Percentiles rank a stretch among this genome's conserved stretches.
These are phyloP conservation scores for Daboia siamensis DNA, from an alignment of 2,113 vertebrate species.

Conservation along the genomic window DNA sequence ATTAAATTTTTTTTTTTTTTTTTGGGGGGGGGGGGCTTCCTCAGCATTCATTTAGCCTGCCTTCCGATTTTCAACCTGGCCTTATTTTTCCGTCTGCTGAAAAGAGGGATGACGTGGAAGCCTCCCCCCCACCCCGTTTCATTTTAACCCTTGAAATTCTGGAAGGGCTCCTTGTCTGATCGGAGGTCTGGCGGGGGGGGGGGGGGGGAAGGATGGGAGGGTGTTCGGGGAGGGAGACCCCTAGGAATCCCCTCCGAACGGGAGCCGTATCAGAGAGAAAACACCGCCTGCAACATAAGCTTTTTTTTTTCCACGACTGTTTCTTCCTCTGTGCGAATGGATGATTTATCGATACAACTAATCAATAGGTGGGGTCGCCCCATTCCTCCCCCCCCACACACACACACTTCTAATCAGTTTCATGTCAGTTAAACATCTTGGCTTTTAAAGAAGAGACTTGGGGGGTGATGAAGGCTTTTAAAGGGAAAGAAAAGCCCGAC, in stretches of 20 bases:
- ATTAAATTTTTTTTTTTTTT: too few relatives aligned
- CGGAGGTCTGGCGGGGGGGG: too few relatives aligned
- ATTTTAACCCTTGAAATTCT: background rate
- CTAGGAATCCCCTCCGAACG: background rate
- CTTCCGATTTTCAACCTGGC: background rate
- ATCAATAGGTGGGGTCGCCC: background rate
- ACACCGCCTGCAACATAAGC: accelerated
- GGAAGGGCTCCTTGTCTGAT: too few relatives aligned
- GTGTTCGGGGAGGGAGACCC: background rate
- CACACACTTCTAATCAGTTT: background rate
- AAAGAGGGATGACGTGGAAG: background rate
- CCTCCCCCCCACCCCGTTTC: too few relatives aligned
- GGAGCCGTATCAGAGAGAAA: background rate
- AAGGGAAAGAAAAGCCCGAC: background rate
- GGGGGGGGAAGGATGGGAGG: too few relatives aligned
- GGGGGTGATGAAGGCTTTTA: background rate
- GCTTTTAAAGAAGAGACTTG: background rate
- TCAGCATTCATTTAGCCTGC: background rate
- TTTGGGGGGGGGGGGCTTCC: background rate
- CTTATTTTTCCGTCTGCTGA: too few relatives aligned
- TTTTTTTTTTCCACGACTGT: background rate
- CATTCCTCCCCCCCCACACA: too few relatives aligned
- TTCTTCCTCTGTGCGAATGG: too few relatives aligned
- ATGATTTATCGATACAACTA: background rate
- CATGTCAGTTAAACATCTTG: background rate